A percentile compares a stretch with the other conserved stretches of the same genome.
These are phyloP conservation scores for Todiramphus chloris DNA, from an alignment of 2,113 vertebrate genomes.

Conservation along the genomic window DNA sequence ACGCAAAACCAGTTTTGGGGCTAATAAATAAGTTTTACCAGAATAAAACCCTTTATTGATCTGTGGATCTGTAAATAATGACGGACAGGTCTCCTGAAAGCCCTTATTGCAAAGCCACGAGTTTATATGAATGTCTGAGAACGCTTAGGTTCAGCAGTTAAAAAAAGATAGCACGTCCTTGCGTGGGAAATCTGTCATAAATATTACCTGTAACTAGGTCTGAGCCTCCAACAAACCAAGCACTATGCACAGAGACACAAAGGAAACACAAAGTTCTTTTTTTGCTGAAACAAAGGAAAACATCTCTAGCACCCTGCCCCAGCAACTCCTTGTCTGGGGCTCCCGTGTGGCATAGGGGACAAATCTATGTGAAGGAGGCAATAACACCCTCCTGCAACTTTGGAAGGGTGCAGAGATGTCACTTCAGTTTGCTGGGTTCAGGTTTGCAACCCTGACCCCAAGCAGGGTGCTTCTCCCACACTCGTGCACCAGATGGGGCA, in stretches of 20 bases:
- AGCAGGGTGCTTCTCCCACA: background rate
- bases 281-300: background rate
- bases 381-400: background rate
- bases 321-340: background rate
- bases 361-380: background rate
- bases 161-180: background rate
- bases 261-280: background rate
- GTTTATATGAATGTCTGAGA: background rate
- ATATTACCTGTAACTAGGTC: background rate
- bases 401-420: accelerated
- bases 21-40: background rate
- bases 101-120: background rate
- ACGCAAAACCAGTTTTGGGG: background rate
- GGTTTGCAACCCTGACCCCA: accelerated
- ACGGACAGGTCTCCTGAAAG: background rate
- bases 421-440: background rate
- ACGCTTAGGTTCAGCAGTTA: background rate
- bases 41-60: background rate
- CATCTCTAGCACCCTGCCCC: background rate
- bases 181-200: background rate
- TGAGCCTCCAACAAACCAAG: background rate
- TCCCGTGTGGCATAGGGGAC: accelerated
- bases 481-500: background rate
- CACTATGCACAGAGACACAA: accelerated
- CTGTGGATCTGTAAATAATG: background rate